A percentile compares a stretch with the other conserved stretches of the same genome.
phyloP scores from a whole-genome alignment of 2,797 vertebrate species.

The Galagoides demidoff region DNA sequence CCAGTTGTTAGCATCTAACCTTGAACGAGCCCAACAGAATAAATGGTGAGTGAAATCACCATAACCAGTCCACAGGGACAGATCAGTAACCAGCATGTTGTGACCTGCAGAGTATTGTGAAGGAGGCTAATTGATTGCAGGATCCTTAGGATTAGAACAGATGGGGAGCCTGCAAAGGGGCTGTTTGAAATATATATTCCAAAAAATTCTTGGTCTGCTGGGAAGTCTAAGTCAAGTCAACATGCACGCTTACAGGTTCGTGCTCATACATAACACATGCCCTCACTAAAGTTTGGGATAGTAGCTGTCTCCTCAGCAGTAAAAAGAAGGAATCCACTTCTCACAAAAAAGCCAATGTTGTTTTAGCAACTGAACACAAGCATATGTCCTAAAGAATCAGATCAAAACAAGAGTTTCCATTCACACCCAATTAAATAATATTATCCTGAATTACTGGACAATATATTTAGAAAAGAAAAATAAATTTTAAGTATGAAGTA shows the following conservation, averaged over 20 bases:
- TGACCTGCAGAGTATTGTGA: conserved; percentile 7
- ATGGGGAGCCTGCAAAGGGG: neutral
- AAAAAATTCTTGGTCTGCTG: neutral
- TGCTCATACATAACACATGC: neutral
- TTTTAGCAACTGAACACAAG: neutral
- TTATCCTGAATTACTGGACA: neutral
- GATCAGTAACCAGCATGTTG: conserved; percentile 12
- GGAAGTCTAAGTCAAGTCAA: neutral
- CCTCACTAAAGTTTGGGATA: neutral
- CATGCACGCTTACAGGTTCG: neutral
- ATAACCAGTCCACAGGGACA: conserved; percentile 4
- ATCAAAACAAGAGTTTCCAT: neutral
- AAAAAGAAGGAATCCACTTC: neutral
- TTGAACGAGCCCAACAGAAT: neutral
- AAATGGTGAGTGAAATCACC: conserved; percentile 42
- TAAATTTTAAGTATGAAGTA: neutral
- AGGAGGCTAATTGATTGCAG: conserved; percentile 43
- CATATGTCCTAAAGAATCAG: neutral
- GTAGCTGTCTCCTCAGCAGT: neutral
- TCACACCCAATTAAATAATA: neutral
- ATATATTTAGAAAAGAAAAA: neutral
- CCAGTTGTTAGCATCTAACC: neutral
- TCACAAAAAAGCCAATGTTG: neutral
- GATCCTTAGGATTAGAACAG: neutral
- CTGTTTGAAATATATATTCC: neutral